A percentile compares a stretch with the other conserved stretches of the same genome.
These are phyloP conservation scores for Menura novaehollandiae DNA, from an alignment of 2,113 vertebrate genomes.

Conservation along the genomic window DNA sequence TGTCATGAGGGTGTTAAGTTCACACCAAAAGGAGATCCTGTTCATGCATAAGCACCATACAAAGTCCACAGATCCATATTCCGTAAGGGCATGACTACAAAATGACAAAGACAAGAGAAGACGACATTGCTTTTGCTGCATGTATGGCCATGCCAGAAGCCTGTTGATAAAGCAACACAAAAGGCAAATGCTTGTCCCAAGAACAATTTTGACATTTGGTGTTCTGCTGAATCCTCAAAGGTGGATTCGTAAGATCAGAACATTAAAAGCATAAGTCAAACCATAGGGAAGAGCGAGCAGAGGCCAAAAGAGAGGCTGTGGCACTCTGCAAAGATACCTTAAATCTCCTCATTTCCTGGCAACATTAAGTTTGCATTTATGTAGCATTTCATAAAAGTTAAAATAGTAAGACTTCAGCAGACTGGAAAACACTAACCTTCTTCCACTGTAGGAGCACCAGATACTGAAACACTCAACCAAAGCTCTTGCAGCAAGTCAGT, in stretches of 20 bases:
- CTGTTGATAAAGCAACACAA: neutral
- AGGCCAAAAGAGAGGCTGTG: neutral
- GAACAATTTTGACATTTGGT: neutral
- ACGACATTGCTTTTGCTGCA: neutral
- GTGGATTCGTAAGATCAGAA: neutral
- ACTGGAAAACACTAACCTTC: neutral
- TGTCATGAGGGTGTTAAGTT: accelerated
- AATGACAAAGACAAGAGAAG: neutral
- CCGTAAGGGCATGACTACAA: neutral
- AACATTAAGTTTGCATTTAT: neutral
- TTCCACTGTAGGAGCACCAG: neutral
- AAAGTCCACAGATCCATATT: neutral
- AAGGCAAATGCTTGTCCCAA: neutral
- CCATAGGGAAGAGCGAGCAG: neutral
- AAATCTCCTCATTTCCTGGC: neutral
- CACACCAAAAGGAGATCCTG: neutral
- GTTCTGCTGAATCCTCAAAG: neutral
- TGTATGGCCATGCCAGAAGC: neutral
- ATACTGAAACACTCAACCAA: neutral
- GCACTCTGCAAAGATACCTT: neutral
- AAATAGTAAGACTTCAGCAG: neutral
- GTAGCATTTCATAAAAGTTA: neutral
- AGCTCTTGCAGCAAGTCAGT: neutral
- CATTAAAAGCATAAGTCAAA: neutral
- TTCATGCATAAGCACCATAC: neutral